phyloP scores from a whole-genome alignment of 2,888 invertebrate species.

The Andrena trimmerana region DNA sequence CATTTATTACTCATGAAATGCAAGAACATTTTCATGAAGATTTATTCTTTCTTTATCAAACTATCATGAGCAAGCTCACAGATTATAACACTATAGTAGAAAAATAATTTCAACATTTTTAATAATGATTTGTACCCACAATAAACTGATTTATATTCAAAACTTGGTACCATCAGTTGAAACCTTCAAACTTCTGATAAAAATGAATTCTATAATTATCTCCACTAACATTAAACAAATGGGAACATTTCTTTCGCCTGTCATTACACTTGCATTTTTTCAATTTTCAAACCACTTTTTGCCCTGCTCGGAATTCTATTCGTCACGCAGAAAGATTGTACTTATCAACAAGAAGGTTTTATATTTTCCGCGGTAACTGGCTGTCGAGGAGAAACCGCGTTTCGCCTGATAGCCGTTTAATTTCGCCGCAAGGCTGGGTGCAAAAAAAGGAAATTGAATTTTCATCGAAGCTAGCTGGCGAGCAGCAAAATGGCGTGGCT shows the following conservation, averaged over 20 bases:
- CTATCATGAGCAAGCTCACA: too few relatives aligned
- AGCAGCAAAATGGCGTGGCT: conserved; percentile 9
- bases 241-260: too few relatives aligned
- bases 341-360: conserved; percentile 4
- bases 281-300: background rate
- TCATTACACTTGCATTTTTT: background rate
- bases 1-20: too few relatives aligned
- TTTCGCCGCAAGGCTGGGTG: background rate
- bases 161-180: too few relatives aligned
- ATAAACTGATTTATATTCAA: too few relatives aligned
- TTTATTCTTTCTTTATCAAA: background rate
- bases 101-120: too few relatives aligned
- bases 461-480: conserved; percentile 10
- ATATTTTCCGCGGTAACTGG: background rate
- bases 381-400: background rate
- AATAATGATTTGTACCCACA: too few relatives aligned
- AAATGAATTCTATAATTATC: too few relatives aligned
- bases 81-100: too few relatives aligned
- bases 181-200: too few relatives aligned
- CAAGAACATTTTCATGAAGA: too few relatives aligned
- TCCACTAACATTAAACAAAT: too few relatives aligned
- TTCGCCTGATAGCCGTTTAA: conserved; percentile 13
- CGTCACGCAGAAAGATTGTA: background rate
- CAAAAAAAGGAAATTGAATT: conserved; percentile 35
- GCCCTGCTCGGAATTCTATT: background rate